Evolutionary conservation across 2,113 vertebrate genomes (phyloP), one percentile per base, ranked within the genome.

Genomic region (Dascyllus trimaculatus): DNA sequence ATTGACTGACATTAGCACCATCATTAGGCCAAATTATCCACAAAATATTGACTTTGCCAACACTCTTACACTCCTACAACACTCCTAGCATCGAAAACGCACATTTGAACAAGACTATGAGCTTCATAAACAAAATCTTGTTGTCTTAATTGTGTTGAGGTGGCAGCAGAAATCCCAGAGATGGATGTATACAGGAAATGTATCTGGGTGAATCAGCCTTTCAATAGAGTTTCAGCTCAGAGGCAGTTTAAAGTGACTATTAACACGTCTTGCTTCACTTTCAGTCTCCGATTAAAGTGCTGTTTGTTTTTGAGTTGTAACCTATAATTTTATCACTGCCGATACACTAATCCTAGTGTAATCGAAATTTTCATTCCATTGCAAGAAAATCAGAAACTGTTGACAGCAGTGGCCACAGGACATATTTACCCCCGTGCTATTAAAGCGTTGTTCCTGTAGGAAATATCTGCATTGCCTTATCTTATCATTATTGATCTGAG

Each of bases 401-500:
- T 79, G 66, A 61, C 61, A 68, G 45, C 57, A 29, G 75, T 26
- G 29, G 29, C 52, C 43, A 38, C 65, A 45, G 57, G 67, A 58
- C 38, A 21, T 48, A 25, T 70, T 29, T 24, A 11, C 26, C n/a
- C 29, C n/a, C 26, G 11, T 8, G 19, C 22, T 53, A 49, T 45
- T 45, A 19, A 25, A 51, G 56, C 63, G 70, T 59, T 54, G 63
- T 77, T 54, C 56, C 68, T 51, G 54, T 4, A 54, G 69, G 43
- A 58, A 82, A 66, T 21, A 32, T 60, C 38, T 35, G 62, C 71
- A 66, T 63, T 22, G 35, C 10, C 32, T 64, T 26, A 80, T 48
- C 38, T 18, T 24, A 60, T 72, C 24, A 0, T 26, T 54, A 82
- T 61, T 63, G 57, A 82, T 83, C 43, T 67, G 38, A 67, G 56